Conservation (phyloP, 2,797 vertebrate species). For the Bradypus variegatus region DNA sequence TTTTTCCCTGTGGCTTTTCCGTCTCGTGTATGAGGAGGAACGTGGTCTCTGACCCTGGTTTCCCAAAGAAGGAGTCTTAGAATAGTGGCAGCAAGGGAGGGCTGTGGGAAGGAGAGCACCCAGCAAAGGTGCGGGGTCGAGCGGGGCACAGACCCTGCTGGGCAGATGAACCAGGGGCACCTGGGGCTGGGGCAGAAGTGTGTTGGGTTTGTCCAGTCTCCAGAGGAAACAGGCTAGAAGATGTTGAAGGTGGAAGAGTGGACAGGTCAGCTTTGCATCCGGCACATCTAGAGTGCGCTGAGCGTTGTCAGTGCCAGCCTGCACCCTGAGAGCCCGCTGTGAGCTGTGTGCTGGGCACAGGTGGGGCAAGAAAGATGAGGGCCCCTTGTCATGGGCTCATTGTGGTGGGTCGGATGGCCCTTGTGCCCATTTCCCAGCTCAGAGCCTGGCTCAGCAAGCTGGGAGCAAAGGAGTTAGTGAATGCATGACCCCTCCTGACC, state of each 20-base stretch:
- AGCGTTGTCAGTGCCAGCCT: fast-evolving
- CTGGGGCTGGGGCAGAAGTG: fast-evolving
- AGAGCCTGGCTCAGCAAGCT: background rate
- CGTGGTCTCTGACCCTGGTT: background rate
- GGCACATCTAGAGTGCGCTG: background rate
- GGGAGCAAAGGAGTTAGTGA: background rate
- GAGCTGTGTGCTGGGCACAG: background rate
- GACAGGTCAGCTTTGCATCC: background rate
- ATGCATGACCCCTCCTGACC: background rate
- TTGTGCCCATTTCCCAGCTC: background rate
- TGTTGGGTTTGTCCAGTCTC: no score
- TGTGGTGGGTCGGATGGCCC: background rate
- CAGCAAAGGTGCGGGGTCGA: fast-evolving
- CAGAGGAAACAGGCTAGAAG: no score
- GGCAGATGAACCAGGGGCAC: background rate
- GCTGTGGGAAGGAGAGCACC: background rate
- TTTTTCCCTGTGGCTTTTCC: no score
- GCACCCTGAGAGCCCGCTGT: background rate
- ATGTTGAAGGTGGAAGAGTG: background rate
- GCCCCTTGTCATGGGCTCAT: fast-evolving
- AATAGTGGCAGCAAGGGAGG: background rate
- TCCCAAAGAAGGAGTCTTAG: background rate
- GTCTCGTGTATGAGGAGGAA: no score
- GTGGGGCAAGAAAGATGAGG: background rate
- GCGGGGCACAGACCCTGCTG: background rate